A percentile compares a stretch with the other conserved stretches of the same genome.
These are phyloP conservation scores for Theonella swinhoei DNA, from an alignment of 37 sponge, comb jelly and placozoan species.

Conservation along the genomic window DNA sequence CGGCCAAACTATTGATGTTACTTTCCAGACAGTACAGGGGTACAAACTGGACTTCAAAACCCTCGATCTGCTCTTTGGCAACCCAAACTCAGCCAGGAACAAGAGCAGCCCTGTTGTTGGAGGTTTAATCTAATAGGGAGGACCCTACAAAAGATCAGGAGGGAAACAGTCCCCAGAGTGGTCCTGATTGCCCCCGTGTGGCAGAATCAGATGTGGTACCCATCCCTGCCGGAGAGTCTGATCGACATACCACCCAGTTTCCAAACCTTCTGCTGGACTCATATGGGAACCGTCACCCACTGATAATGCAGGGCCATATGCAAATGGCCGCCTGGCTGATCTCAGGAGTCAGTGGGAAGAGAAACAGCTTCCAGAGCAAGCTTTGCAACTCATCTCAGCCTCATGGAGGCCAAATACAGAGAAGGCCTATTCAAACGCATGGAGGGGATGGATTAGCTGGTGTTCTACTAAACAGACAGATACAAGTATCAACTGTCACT, in stretches of 20 bases:
- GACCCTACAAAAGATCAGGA: background rate
- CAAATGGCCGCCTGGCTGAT: constrained; percentile 28
- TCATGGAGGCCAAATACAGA: constrained; percentile 23
- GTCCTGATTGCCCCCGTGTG: constrained; percentile 21
- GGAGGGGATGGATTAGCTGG: constrained; percentile 22
- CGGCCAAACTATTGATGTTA: too few species aligned
- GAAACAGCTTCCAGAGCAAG: constrained; percentile 15
- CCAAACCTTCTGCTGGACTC: background rate
- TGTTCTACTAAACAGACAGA: background rate
- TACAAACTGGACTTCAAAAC: too few species aligned
- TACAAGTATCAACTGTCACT: constrained; percentile 7
- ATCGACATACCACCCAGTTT: background rate
- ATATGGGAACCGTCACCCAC: background rate
- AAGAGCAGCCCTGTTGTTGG: too few species aligned
- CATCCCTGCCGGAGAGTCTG: constrained; percentile 6
- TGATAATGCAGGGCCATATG: background rate
- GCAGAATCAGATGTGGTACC: constrained; percentile 21
- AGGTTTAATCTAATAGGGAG: background rate
- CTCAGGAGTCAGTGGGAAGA: background rate
- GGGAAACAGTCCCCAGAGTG: background rate
- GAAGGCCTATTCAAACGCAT: constrained; percentile 8
- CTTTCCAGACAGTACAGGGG: too few species aligned
- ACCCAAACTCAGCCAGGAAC: too few species aligned
- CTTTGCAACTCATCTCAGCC: background rate
- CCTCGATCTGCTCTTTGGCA: too few species aligned